Percentiles rank a stretch among this genome's conserved stretches.
phyloP scores from a whole-genome alignment of 2,888 invertebrate genomes.

The Eilema depressum region DNA sequence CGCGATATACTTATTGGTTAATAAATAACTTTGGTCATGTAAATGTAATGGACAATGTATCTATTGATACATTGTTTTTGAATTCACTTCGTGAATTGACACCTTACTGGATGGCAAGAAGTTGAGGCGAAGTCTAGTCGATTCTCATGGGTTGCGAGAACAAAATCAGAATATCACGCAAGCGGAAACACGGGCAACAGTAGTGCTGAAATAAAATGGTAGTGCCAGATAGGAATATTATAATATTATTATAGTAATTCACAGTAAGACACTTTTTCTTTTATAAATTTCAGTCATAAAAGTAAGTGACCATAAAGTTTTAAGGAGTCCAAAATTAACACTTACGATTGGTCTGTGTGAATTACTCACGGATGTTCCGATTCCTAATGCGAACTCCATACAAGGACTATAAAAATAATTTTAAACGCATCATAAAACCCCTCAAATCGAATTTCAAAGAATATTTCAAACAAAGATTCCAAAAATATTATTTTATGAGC shows the following conservation, averaged over 20 bases:
- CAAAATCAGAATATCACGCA: no score
- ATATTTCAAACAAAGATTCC: slow-evolving; percentile 63
- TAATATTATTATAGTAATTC: neutral
- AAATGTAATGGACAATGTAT: no score
- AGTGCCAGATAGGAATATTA: neutral
- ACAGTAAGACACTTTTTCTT: neutral
- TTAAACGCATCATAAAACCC: slow-evolving; percentile 50
- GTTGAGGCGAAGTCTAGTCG: no score
- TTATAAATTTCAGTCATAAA: slow-evolving; percentile 15
- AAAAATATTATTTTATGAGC: slow-evolving; percentile 75
- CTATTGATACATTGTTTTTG: no score
- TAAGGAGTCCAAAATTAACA: slow-evolving; percentile 39
- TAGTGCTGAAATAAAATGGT: no score
- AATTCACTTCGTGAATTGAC: no score
- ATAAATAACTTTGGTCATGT: no score
- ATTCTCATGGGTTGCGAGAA: no score
- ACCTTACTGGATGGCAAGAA: no score
- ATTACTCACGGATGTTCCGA: slow-evolving; percentile 42
- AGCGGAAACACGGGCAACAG: no score
- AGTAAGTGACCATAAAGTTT: slow-evolving; percentile 24
- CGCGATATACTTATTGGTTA: no score
- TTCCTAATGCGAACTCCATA: slow-evolving; percentile 37
- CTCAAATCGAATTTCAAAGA: slow-evolving; percentile 58
- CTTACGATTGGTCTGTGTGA: slow-evolving; percentile 35
- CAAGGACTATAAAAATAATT: slow-evolving; percentile 59